Evolutionary conservation across 1,140 invertebrate species (phyloP), one percentile per base, ranked within the genome.

Genomic region (Drosophila varians): DNA sequence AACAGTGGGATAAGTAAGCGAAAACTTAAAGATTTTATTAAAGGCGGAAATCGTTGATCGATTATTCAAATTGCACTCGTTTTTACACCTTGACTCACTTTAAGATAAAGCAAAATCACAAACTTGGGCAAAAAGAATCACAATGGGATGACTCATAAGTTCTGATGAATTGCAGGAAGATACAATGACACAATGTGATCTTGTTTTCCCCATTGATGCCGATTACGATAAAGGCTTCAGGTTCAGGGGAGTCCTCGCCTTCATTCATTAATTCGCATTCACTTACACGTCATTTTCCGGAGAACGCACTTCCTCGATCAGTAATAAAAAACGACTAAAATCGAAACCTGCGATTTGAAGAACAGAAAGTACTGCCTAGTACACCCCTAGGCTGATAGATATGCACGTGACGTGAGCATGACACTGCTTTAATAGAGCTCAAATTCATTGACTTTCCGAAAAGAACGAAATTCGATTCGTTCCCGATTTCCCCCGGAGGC

Each of bases 401-500:
- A 49, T 51, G 36, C 18, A 46, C 4, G 4, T 18, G 51, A 68
- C 54, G 56, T 66, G 66, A 68, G 31, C 36, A 62, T 57, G 65
- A 75, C 49, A 12, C 0, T n/a, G 52, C 38, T 9, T n/a, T 46
- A 56, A 49, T 40, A 21, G 9, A 42, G 21, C 34, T 40, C 12
- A 18, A 56, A 48, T 52, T 72, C 57, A 68, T 64, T 84, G 52
- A 74, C 57, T 73, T 69, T 56, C 16, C 43, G 31, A 2, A 62
- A 48, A 66, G 36, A 34, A 40, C 40, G 4, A 60, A 58, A 18
- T 70, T 19, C 23, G 14, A 52, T 21, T 60, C 42, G 60, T 61
- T 60, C 47, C 45, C 51, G 56, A 69, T 21, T 40, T 60, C 80
- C n/a, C n/a, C n/a, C n/a, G n/a, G n/a, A n/a, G n/a, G n/a, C n/a